A percentile compares a stretch with the other conserved stretches of the same genome.
Conservation (phyloP, 2,797 vertebrate genomes). For the Gambelia wislizenii region DNA sequence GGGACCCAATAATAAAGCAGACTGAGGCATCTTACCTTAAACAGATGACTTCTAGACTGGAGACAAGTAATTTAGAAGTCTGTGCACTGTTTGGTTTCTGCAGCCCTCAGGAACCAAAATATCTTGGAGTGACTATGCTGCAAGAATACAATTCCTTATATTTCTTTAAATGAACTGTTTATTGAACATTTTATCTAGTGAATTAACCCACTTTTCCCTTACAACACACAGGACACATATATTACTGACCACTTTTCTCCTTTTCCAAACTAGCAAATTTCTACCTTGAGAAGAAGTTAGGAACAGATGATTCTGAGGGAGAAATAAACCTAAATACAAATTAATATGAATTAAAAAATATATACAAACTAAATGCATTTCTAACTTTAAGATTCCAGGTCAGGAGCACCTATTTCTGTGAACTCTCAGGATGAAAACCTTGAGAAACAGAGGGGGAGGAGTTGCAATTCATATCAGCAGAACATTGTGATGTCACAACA, state of each 20-base stretch:
- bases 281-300: background rate
- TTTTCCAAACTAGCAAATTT: background rate
- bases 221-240: background rate
- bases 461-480: too few relatives aligned
- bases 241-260: background rate
- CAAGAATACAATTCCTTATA: background rate
- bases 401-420: too few relatives aligned
- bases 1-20: background rate
- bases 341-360: conserved; percentile 34
- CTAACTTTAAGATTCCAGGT: too few relatives aligned
- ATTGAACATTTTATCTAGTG: background rate
- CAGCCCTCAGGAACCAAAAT: background rate
- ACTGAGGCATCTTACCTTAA: background rate
- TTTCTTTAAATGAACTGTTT: background rate
- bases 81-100: background rate
- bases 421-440: too few relatives aligned
- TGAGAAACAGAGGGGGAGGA: too few relatives aligned
- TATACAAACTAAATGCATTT: conserved; percentile 32
- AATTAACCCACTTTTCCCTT: background rate
- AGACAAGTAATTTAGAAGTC: background rate
- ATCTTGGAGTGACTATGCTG: background rate
- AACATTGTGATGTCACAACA: too few relatives aligned
- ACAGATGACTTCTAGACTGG: background rate
- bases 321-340: conserved; percentile 43
- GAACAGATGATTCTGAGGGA: conserved; percentile 3